A percentile compares a stretch with the other conserved stretches of the same genome.
Conservation (phyloP, 1,140 invertebrate species). For the Caenorhabditis latens region DNA sequence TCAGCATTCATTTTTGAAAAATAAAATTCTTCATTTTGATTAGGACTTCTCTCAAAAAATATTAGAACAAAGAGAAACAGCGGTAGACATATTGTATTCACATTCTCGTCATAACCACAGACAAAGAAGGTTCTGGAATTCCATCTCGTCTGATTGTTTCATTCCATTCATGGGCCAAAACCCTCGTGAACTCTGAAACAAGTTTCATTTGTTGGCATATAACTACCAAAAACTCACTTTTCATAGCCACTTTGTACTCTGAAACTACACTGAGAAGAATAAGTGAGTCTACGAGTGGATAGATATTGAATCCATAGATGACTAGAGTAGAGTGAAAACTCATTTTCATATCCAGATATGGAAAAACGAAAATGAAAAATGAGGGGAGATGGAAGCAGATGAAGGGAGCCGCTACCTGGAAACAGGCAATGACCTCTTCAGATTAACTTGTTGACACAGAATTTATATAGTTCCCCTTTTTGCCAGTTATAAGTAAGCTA, state of each 20-base stretch:
- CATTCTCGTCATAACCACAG: slow-evolving; percentile 1
- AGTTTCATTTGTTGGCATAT: background rate
- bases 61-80: too few relatives aligned
- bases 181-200: background rate
- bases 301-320: background rate
- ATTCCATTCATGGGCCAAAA: background rate
- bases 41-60: too few relatives aligned
- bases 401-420: background rate
- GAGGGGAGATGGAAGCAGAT: slow-evolving; percentile 1
- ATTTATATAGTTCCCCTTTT: too few relatives aligned
- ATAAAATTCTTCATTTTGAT: too few relatives aligned
- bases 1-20: too few relatives aligned
- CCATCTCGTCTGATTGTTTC: background rate
- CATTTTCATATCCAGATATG: background rate
- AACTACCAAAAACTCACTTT: background rate
- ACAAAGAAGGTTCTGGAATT: slow-evolving; percentile 6
- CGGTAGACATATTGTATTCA: too few relatives aligned
- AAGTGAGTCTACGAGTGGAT: background rate
- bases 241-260: background rate
- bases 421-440: background rate
- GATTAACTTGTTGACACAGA: too few relatives aligned
- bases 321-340: background rate
- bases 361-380: background rate
- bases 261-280: background rate
- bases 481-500: too few relatives aligned